Percentiles rank a stretch among this genome's conserved stretches.
Evolutionary conservation across 1,140 invertebrate species (phyloP).

Genomic region (Penaeus indicus): DNA sequence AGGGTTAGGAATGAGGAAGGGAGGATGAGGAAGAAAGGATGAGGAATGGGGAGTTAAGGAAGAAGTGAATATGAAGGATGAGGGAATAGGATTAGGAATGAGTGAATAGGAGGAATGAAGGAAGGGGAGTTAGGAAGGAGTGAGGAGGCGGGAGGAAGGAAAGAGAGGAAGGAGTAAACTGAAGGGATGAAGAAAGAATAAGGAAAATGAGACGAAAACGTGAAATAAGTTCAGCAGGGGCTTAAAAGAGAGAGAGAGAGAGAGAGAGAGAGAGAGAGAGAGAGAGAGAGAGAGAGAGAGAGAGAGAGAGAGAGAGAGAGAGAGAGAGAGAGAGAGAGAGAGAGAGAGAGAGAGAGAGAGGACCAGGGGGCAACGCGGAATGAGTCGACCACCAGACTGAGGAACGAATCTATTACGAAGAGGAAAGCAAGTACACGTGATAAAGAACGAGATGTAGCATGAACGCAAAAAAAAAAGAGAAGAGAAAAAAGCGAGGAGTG

Average conservation of each 20-base stretch:
- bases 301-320: conserved; percentile 10
- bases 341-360: background rate
- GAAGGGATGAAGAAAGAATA: no score
- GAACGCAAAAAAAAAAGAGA: no score
- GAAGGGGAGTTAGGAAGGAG: no score
- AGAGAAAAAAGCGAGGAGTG: background rate
- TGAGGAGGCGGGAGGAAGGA: no score
- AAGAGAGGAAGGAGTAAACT: no score
- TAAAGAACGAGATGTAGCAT: background rate
- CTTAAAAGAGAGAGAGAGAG: background rate
- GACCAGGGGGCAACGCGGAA: background rate
- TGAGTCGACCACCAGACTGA: background rate
- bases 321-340: background rate
- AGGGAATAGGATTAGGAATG: no score
- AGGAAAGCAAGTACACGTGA: background rate
- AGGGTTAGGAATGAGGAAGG: no score
- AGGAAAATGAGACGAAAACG: background rate
- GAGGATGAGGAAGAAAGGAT: no score
- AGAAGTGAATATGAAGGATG: no score
- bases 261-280: background rate
- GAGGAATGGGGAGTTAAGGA: no score
- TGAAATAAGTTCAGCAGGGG: background rate
- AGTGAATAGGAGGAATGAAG: no score
- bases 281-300: background rate
- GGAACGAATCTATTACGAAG: background rate